Percentiles rank a stretch among this genome's conserved stretches.
phyloP scores from a whole-genome alignment of 2,113 vertebrate species.

The Actenoides hombroni region DNA sequence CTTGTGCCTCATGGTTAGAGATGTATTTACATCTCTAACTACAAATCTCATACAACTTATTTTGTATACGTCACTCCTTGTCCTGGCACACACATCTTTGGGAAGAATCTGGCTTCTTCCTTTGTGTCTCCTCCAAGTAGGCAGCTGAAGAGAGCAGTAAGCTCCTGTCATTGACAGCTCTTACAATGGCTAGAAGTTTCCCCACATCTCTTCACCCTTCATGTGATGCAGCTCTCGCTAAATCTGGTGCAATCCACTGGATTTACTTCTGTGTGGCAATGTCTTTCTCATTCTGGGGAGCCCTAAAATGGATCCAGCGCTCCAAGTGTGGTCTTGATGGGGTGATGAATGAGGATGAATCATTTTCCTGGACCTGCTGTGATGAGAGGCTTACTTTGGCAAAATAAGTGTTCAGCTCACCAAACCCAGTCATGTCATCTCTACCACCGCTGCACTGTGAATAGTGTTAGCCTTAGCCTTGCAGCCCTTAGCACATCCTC shows the following conservation, averaged over 20 bases:
- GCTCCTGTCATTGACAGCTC: fast-evolving
- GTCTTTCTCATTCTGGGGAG: not conserved
- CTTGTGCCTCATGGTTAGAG: not conserved
- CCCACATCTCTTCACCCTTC: not conserved
- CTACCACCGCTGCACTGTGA: not conserved
- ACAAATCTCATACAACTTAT: not conserved
- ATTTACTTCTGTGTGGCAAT: not conserved
- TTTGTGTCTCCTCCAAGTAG: not conserved
- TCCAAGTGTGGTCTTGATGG: not conserved
- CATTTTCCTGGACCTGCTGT: not conserved
- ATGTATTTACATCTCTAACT: not conserved
- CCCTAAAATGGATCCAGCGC: not conserved
- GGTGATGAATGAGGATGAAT: not conserved
- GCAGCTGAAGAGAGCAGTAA: not conserved
- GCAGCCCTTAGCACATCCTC: not conserved
- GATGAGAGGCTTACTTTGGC: not conserved
- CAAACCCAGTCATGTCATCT: not conserved
- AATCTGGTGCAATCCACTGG: not conserved
- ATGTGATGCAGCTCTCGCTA: fast-evolving
- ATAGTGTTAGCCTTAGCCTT: not conserved
- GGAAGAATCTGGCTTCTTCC: not conserved
- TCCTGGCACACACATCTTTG: not conserved
- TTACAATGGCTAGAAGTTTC: not conserved
- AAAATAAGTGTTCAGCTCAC: not conserved
- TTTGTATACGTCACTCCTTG: not conserved